Evolutionary conservation across 2,113 vertebrate species (phyloP), one percentile per base, ranked within the genome.

Genomic region (Spermophilus dauricus): DNA sequence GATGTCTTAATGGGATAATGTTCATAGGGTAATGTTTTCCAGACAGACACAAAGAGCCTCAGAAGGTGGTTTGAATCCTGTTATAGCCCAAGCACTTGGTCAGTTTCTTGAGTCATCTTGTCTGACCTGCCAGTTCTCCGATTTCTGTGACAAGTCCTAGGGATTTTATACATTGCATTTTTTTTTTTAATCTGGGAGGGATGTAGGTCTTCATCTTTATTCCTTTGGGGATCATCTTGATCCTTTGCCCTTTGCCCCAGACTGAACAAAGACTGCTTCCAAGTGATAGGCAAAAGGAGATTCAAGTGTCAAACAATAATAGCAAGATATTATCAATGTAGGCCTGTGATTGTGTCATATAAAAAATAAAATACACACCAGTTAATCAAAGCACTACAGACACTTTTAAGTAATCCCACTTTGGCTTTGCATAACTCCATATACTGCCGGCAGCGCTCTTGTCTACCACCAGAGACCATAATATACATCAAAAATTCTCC

Each of bases 401-500:
- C 98, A 98, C 99, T 99, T 99, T 98, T 98, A 99, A 99, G 98
- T 98, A 98, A 98, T 98, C 98, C 97, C 98, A 89, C 98, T 97
- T 98, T 94, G 98, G 98, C 98, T 99, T 98, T 98, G 98, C 98
- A 98, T 98, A 98, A 97, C 98, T 98, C 98, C 97, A 83, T 91
- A 98, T 32, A 98, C 98, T 0, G 98, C 99, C 98, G 58, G 98
- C 98, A 98, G 99, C 98, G 10, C 97, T 98, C 98, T 97, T 94
- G 97, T 98, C 98, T 61, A 98, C 98, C 99, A 98, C 99, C 96
- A 98, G 99, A 99, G 99, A 99, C 99, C 97, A 94, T 98, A 98
- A 98, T 96, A 98, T 97, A 98, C 98, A 99, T 99, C 98, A 99
- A 99, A 99, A 99, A 99, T 99, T 99, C 99, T 98, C 98, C 99